These are phyloP conservation scores for Amphibalanus amphitrite DNA, from an alignment of 1,140 invertebrate genomes.

Conservation along the genomic window DNA sequence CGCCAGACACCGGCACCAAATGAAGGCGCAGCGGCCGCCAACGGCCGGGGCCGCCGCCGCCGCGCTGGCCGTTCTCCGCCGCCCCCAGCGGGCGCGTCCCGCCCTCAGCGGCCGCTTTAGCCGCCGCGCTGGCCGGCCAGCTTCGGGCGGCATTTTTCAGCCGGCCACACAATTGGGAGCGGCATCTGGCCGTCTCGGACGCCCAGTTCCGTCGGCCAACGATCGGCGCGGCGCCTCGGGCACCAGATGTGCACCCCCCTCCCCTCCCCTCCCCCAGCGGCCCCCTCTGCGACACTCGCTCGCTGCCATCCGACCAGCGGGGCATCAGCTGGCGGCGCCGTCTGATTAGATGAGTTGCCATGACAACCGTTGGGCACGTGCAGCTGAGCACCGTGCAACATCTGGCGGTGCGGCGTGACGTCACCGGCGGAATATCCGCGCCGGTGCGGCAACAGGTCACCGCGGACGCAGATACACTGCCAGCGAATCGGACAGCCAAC, in stretches of 20 bases:
- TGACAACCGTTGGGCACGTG: neutral
- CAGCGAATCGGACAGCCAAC: no score
- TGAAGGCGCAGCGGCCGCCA: neutral
- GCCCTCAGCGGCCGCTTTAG: neutral
- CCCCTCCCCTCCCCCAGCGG: no score
- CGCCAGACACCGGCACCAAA: no score
- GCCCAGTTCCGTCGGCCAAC: neutral
- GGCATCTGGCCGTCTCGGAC: neutral
- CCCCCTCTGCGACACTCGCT: neutral
- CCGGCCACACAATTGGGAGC: neutral
- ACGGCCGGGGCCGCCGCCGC: neutral
- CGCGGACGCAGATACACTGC: no score
- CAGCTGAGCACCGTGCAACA: slow-evolving; percentile 1
- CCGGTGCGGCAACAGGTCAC: no score
- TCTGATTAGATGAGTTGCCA: slow-evolving; percentile 1
- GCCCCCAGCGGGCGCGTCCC: no score
- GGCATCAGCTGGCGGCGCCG: neutral
- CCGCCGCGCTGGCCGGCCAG: no score
- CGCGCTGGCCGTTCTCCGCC: no score
- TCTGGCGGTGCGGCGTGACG: neutral
- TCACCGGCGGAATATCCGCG: no score
- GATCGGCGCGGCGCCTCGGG: neutral
- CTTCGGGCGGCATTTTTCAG: neutral
- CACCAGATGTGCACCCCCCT: neutral
- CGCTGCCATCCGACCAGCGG: neutral